phyloP scores from a whole-genome alignment of 1,140 invertebrate species.

The Asobara japonica region DNA sequence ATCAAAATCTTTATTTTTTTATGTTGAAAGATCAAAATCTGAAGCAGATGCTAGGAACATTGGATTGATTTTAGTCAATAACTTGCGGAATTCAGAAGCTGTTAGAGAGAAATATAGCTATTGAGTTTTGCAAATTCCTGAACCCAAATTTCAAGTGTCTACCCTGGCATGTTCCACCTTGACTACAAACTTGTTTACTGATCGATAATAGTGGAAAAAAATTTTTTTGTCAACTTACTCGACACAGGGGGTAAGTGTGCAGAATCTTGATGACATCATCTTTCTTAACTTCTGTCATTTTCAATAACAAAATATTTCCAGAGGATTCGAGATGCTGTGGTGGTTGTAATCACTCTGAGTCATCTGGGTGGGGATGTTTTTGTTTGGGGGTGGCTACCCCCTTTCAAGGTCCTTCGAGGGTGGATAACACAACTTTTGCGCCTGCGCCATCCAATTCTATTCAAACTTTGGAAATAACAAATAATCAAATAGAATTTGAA shows the following conservation, averaged over 20 bases:
- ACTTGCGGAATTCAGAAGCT: no score
- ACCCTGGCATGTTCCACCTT: no score
- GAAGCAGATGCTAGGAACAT: no score
- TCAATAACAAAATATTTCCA: not conserved
- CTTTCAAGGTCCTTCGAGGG: not conserved
- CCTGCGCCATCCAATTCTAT: no score
- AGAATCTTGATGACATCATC: slow-evolving; percentile 62
- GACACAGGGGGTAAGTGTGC: slow-evolving; percentile 61
- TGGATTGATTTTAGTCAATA: no score
- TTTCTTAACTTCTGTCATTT: slow-evolving; percentile 62
- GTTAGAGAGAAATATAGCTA: no score
- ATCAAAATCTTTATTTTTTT: not conserved
- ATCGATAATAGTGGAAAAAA: slow-evolving; percentile 6
- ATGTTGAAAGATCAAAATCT: not conserved
- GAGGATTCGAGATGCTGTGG: not conserved
- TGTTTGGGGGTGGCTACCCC: not conserved
- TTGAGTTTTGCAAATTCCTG: no score
- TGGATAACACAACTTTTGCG: not conserved
- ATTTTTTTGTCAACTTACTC: slow-evolving; percentile 51
- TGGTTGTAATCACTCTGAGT: not conserved
- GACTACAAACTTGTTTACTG: slow-evolving; percentile 3
- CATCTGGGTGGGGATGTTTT: slow-evolving; percentile 9
- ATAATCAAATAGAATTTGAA: not conserved
- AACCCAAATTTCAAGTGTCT: no score
- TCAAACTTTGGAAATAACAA: no score